phyloP scores from a whole-genome alignment of 2,113 vertebrate genomes.

The Apus apus region DNA sequence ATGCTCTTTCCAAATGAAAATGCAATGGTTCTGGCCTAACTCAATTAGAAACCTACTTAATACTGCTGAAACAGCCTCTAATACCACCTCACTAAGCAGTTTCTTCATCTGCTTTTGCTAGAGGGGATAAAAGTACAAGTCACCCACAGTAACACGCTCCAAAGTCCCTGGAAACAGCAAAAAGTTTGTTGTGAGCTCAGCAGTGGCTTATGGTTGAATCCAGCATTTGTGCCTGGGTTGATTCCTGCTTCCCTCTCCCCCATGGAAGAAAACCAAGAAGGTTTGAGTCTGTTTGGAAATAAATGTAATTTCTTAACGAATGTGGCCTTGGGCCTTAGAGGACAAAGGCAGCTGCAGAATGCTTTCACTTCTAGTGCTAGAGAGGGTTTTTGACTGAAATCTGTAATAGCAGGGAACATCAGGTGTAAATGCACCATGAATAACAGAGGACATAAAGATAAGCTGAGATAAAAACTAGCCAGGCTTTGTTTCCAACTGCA shows the following conservation, averaged over 20 bases:
- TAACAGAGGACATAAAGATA: background rate
- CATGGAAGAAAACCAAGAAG: background rate
- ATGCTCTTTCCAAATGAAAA: background rate
- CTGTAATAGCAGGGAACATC: background rate
- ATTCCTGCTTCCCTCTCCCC: background rate
- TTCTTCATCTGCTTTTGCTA: constrained; percentile 19
- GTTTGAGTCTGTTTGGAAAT: background rate
- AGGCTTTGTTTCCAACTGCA: background rate
- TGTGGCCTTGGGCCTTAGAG: background rate
- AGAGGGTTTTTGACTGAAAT: background rate
- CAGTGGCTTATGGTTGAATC: background rate
- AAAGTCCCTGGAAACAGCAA: background rate
- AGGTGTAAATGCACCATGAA: fast-evolving
- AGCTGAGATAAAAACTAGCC: background rate
- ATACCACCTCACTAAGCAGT: background rate
- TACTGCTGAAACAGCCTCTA: background rate
- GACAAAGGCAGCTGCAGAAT: background rate
- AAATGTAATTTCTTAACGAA: background rate
- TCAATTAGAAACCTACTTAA: background rate
- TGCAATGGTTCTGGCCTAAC: background rate
- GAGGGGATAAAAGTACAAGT: background rate
- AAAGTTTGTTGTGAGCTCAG: background rate
- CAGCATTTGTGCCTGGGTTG: background rate
- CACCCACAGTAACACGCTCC: background rate
- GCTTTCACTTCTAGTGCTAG: background rate